These are phyloP conservation scores for Platanista minor DNA, from an alignment of 2,113 vertebrate genomes.

Conservation along the genomic window DNA sequence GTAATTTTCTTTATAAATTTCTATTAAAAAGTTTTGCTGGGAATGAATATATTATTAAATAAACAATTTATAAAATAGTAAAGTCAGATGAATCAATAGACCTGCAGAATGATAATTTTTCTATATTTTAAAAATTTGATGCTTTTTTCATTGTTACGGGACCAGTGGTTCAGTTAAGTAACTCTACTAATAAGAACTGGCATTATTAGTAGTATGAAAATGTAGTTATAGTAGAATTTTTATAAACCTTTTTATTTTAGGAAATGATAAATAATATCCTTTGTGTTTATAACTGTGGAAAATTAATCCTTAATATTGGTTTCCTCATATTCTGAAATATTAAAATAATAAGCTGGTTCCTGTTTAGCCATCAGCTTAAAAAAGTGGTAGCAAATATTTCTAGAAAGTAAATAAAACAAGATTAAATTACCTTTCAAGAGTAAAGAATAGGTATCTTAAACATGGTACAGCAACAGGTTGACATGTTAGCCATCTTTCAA, in stretches of 20 bases:
- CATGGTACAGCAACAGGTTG: not conserved
- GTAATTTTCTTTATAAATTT: slow-evolving; percentile 81
- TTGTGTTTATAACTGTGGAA: not conserved
- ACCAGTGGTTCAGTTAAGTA: not conserved
- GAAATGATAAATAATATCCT: not conserved
- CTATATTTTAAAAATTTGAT: not conserved
- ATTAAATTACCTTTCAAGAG: not conserved
- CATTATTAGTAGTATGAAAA: not conserved
- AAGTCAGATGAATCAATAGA: slow-evolving; percentile 49
- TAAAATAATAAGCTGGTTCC: not conserved
- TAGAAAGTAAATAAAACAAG: not conserved
- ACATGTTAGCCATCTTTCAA: not conserved
- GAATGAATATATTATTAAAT: slow-evolving; percentile 65
- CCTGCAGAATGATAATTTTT: not conserved
- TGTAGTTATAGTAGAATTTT: not conserved
- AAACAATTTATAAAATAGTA: slow-evolving; percentile 72
- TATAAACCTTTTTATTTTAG: not conserved
- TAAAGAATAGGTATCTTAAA: not conserved
- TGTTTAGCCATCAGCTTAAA: not conserved
- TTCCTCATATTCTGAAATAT: not conserved
- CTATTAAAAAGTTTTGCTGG: slow-evolving; percentile 77
- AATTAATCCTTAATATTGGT: not conserved
- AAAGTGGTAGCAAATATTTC: not conserved
- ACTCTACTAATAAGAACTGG: not conserved
- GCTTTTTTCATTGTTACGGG: not conserved